Evolutionary conservation across 2,888 invertebrate genomes (phyloP), one percentile per base, ranked within the genome.

Genomic region (Rhimphoctona megacephalus): DNA sequence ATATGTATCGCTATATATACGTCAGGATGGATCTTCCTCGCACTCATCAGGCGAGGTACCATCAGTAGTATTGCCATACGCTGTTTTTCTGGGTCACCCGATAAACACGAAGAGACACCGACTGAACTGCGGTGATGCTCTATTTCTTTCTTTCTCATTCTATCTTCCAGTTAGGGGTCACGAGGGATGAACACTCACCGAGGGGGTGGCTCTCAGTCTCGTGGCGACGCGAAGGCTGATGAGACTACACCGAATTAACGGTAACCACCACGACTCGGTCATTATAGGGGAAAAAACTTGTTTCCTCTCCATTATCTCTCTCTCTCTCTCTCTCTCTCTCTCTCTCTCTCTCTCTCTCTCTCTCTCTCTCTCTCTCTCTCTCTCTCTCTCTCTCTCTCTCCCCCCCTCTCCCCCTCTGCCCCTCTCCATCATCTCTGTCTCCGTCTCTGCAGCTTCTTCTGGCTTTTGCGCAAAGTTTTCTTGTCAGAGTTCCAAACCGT

Each of bases 71-170:
- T 83, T 86, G 80, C 81, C 79, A 82, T 84, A 66, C 79, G 89
- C 90, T 92, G 92, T 93, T 93, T 93, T 93, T 93, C 91, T 92
- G 92, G 92, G 92, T 92, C 93, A 93, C 89, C 92, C 91, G 91
- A 91, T 92, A 90, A 93, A 92, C 90, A 90, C 87, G 81, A 81
- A 64, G 81, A 81, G 81, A 80, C 69, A 85, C 54, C 70, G 77
- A 69, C 61, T 54, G 49, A 80, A 76, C 66, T 57, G 66, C 66
- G 33, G 54, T 74, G 30, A 74, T 54, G 39, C 67, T 49, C 49
- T 39, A 39, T 39, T 52, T 73, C 36, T 52, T 64, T 64, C 73
- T 72, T n/a, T 69, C n/a, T 72, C 36, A 61, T 57, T 64, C 61
- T 43, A 22, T 61, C 36, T 76, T 52, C 33, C 49, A 19, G 52